Conservation (phyloP, 2,888 invertebrate species). For the Choristoneura rosaceana region DNA sequence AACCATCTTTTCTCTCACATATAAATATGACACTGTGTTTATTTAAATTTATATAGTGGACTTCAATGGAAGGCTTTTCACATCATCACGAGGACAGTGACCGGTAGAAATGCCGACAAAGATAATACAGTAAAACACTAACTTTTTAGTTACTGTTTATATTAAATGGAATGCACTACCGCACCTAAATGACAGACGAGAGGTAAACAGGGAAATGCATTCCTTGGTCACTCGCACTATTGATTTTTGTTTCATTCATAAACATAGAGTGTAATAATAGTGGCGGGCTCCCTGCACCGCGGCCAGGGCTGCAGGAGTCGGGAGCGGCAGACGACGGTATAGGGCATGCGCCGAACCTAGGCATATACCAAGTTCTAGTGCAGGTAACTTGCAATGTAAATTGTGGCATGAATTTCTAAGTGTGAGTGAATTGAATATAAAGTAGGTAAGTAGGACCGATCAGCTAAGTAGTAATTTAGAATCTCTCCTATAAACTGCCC, state of each 20-base stretch:
- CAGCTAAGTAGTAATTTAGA: not conserved
- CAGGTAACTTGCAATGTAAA: not conserved
- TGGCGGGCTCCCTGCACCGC: not conserved
- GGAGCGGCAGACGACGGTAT: not conserved
- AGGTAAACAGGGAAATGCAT: not conserved
- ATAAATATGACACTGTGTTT: too few relatives aligned
- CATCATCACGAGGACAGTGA: too few relatives aligned
- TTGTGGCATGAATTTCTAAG: not conserved
- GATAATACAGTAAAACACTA: not conserved
- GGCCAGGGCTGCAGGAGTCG: not conserved
- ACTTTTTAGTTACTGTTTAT: too few relatives aligned
- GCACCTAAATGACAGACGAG: not conserved
- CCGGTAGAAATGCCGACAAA: too few relatives aligned
- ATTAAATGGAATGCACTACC: too few relatives aligned
- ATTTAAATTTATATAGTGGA: too few relatives aligned
- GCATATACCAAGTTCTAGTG: not conserved
- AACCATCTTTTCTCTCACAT: too few relatives aligned
- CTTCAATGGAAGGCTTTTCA: too few relatives aligned
- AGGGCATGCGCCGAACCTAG: constrained; percentile 3
- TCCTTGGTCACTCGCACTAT: not conserved
- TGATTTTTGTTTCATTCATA: not conserved
- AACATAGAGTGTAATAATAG: not conserved
- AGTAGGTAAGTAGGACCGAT: not conserved
- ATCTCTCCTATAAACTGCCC: too few relatives aligned
- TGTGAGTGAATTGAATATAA: not conserved